Base-by-base conservation (phyloP, 2,888 invertebrate genomes). In the Perizoma affinitatum region DNA sequence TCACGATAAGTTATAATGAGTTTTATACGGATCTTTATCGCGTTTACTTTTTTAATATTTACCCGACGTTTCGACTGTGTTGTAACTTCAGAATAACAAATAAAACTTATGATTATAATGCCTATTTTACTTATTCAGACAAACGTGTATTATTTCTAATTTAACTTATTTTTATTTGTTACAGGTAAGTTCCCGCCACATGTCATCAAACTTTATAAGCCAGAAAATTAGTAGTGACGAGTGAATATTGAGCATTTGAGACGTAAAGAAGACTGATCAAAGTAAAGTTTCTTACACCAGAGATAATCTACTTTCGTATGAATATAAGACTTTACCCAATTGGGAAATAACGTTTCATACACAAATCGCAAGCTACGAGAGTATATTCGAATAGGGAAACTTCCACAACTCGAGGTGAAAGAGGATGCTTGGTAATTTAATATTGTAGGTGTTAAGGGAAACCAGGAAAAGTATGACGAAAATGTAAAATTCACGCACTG, bases 401-500 rank as follows among this genome's bases (percentile, higher is more conserved):
- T 51, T 50, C 54, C 60, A 63, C 59, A 58, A 60, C 51, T 57
- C 42, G 45, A 50, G 45, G 50, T 60, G 57, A 65, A 58, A 61
- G 63, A 63, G 65, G 64, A 54, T 57, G 45, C 49, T 40, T 45
- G 33, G 53, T 61, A 57, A 57, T 60, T 47, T 56, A 54, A 64
- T 61, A 51, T 62, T 61, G 66, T 67, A 62, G 66, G 63, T 58
- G 58, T 53, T 53, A 58, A 47, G 47, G 45, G 46, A 56, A 36
- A 57, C 53, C 53, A 49, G 65, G 67, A 68, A 73, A 73, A 72
- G 66, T 67, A 67, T 69, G 43, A 57, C 46, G 49, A 73, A 72
- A 73, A 71, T 75, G 68, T 68, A 71, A 78, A 79, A 79, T 75
- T 75, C 71, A 75, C 73, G 72, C 61, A 68, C 68, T 67, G 71